Conservation (phyloP, 1,140 invertebrate genomes). For the Trissolcus basalis region DNA sequence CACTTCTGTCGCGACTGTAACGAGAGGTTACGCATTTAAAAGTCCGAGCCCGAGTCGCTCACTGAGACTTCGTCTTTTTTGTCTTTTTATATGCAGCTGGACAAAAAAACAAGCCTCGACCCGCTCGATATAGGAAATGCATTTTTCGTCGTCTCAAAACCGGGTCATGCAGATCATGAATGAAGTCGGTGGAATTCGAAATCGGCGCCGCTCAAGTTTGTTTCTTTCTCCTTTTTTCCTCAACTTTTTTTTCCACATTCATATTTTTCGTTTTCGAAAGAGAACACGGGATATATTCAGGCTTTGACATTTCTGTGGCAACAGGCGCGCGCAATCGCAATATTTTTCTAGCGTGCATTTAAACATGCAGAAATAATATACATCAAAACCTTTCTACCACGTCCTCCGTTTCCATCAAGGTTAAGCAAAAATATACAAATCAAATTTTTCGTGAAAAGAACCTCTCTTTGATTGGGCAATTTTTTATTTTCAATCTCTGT, state of each 20-base stretch:
- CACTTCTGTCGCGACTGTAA: slow-evolving; percentile 67
- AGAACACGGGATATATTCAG: too few relatives aligned
- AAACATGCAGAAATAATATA: slow-evolving; percentile 44
- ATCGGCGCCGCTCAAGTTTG: too few relatives aligned
- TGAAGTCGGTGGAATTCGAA: too few relatives aligned
- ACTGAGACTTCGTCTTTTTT: slow-evolving; percentile 10
- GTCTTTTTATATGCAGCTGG: slow-evolving; percentile 9
- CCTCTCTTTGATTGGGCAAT: too few relatives aligned
- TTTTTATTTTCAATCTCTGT: too few relatives aligned
- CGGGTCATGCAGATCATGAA: neutral
- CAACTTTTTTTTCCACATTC: neutral
- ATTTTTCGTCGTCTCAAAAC: neutral
- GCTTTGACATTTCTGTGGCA: slow-evolving; percentile 20
- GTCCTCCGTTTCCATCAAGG: slow-evolving; percentile 52
- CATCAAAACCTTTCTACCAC: slow-evolving; percentile 52
- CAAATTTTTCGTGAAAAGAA: too few relatives aligned
- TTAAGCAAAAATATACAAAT: too few relatives aligned
- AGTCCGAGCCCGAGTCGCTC: slow-evolving; percentile 45
- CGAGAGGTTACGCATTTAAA: slow-evolving; percentile 61
- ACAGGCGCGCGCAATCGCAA: neutral
- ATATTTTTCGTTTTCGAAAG: neutral
- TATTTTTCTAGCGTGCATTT: slow-evolving; percentile 37
- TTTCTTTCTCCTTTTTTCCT: neutral
- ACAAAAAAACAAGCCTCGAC: neutral
- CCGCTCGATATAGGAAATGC: neutral